Percentiles rank a stretch among this genome's conserved stretches.
These are phyloP conservation scores for Saturnia japonica DNA, from an alignment of 2,888 invertebrate genomes.

Conservation along the genomic window DNA sequence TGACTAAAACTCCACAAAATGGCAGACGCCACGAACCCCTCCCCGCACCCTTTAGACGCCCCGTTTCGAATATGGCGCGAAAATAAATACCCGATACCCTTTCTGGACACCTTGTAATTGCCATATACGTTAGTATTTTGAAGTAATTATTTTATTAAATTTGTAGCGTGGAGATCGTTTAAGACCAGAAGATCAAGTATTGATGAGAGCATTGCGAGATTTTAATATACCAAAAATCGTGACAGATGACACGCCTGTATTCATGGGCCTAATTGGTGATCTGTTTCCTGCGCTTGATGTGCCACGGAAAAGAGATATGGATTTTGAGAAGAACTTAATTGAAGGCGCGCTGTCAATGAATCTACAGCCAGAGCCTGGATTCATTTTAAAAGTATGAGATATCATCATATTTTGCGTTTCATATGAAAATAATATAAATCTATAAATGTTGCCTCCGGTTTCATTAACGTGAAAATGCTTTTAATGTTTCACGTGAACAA, in stretches of 20 bases:
- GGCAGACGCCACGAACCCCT: too few species aligned
- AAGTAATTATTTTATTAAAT: constrained; percentile 16
- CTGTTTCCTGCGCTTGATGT: constrained; percentile 96
- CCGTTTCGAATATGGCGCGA: too few species aligned
- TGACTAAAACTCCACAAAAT: too few species aligned
- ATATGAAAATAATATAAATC: not conserved
- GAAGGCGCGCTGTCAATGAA: constrained; percentile 90
- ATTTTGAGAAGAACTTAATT: constrained; percentile 91
- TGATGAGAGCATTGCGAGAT: constrained; percentile 96
- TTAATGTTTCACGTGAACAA: not conserved
- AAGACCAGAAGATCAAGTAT: constrained; percentile 94
- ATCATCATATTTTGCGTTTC: not conserved
- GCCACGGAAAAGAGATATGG: constrained; percentile 91
- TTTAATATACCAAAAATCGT: constrained; percentile 97
- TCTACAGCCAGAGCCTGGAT: constrained; percentile 95
- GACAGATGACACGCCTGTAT: constrained; percentile 94
- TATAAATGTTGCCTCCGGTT: not conserved
- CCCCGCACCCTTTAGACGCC: too few species aligned
- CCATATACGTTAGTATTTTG: constrained; percentile 3
- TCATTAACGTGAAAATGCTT: not conserved
- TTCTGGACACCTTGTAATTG: too few species aligned
- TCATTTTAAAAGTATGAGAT: constrained; percentile 87
- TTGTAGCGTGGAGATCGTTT: constrained; percentile 85
- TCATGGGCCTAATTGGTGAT: constrained; percentile 97
- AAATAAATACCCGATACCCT: too few species aligned